Percentiles rank a stretch among this genome's conserved stretches.
These are phyloP conservation scores for Pseudochirops corinnae DNA, from an alignment of 2,797 vertebrate genomes.

Conservation along the genomic window DNA sequence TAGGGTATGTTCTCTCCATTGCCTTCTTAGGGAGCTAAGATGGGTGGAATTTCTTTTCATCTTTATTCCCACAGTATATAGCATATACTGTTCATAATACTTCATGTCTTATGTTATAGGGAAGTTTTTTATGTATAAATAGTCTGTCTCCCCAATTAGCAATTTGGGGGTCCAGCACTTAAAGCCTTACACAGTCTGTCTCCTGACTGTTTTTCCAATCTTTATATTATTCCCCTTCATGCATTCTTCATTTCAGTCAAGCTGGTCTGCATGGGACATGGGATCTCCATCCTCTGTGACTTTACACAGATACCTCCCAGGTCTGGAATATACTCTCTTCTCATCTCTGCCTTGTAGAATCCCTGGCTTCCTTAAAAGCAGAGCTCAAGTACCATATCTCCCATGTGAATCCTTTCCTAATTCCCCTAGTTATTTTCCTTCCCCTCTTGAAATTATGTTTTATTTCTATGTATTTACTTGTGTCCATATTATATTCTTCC, in stretches of 20 bases:
- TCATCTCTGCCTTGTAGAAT: background rate
- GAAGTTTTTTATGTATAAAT: background rate
- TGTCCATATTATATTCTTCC: background rate
- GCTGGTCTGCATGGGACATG: background rate
- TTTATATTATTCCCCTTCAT: background rate
- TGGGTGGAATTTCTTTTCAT: background rate
- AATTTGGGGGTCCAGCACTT: background rate
- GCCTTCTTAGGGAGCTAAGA: background rate
- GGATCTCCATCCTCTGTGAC: background rate
- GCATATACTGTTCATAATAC: fast-evolving
- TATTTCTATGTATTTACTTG: background rate
- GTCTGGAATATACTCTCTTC: background rate
- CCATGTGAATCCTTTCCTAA: background rate
- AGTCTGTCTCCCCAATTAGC: background rate
- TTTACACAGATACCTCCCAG: background rate
- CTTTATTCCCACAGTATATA: background rate
- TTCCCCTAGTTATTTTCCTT: background rate
- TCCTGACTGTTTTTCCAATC: background rate
- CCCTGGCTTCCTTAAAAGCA: background rate
- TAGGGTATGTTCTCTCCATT: background rate
- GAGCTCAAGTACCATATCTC: background rate
- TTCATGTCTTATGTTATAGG: background rate
- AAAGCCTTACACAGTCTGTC: background rate
- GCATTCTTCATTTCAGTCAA: background rate
- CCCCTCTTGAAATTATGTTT: background rate